These are phyloP conservation scores for Dinocampus coccinellae DNA, from an alignment of 2,888 invertebrate species.

Conservation along the genomic window DNA sequence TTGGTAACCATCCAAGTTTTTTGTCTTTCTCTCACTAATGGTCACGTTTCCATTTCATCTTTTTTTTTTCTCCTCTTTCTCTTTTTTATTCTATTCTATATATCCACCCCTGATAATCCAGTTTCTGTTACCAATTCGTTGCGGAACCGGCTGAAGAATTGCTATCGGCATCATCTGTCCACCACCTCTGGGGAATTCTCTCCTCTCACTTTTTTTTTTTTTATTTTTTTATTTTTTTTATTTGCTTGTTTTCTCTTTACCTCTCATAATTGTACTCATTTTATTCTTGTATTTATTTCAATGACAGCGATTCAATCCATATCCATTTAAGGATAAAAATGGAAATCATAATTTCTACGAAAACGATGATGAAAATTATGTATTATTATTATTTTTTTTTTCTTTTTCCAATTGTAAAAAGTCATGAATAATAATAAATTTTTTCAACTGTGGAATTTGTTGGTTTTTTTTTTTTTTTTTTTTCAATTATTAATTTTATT, in stretches of 20 bases:
- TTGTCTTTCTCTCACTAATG: conserved; percentile 48
- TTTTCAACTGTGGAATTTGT: too few species aligned
- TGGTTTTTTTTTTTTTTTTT: too few species aligned
- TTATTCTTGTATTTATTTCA: neutral
- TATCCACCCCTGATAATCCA: conserved; percentile 43
- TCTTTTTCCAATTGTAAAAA: neutral
- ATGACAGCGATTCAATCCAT: conserved; percentile 32
- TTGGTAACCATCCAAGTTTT: conserved; percentile 46
- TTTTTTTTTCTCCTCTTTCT: conserved; percentile 31
- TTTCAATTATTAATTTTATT: too few species aligned
- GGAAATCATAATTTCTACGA: conserved; percentile 24
- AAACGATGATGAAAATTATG: neutral
- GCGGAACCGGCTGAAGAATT: conserved; percentile 42
- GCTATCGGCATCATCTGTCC: conserved; percentile 47
- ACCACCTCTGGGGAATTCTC: conserved; percentile 39
- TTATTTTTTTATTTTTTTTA: too few species aligned
- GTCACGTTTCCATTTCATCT: conserved; percentile 50
- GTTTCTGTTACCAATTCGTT: conserved; percentile 51
- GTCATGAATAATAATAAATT: too few species aligned
- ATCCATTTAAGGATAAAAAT: conserved; percentile 27
- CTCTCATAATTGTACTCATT: neutral
- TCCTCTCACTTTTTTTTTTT: conserved; percentile 27
- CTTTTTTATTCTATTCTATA: neutral
- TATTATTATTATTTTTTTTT: neutral
- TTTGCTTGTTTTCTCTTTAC: too few species aligned